Evolutionary conservation across 2,888 invertebrate genomes (phyloP).

Genomic region (Drosophila hawaiiensis): DNA sequence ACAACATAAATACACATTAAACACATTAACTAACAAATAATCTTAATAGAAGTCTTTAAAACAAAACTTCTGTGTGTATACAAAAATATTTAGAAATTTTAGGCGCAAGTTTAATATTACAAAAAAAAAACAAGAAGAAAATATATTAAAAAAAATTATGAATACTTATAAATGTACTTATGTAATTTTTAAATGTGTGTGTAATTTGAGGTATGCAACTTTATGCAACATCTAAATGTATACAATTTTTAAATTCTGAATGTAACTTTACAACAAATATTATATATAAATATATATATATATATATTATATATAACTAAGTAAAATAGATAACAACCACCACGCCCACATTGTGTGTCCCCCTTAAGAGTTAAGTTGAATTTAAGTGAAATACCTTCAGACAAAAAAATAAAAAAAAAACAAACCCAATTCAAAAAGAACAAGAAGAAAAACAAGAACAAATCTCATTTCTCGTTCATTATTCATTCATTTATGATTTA

Average conservation of each 20-base stretch:
- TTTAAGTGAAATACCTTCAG: slow-evolving; percentile 70
- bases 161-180: slow-evolving; percentile 57
- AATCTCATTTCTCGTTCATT: neutral
- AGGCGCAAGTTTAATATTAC: slow-evolving; percentile 60
- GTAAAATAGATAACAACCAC: slow-evolving; percentile 52
- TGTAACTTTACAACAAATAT: slow-evolving; percentile 61
- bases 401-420: slow-evolving; percentile 38
- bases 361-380: slow-evolving; percentile 72
- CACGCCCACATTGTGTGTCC: slow-evolving; percentile 66
- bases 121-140: slow-evolving; percentile 19
- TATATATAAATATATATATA: slow-evolving; percentile 23
- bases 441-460: slow-evolving; percentile 35
- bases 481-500: slow-evolving; percentile 32
- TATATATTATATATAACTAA: slow-evolving; percentile 36
- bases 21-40: slow-evolving; percentile 24
- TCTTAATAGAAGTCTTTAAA: slow-evolving; percentile 23
- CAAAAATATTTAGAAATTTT: slow-evolving; percentile 54
- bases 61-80: slow-evolving; percentile 56
- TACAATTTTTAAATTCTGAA: slow-evolving; percentile 79
- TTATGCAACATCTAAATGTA: slow-evolving; percentile 73
- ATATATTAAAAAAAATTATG: slow-evolving; percentile 10
- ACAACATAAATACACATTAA: slow-evolving; percentile 53
- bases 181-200: slow-evolving; percentile 72
- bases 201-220: slow-evolving; percentile 68
- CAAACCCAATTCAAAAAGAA: slow-evolving; percentile 66